Base-by-base conservation (phyloP, 1,140 invertebrate species). In the Latrodectus geometricus region DNA sequence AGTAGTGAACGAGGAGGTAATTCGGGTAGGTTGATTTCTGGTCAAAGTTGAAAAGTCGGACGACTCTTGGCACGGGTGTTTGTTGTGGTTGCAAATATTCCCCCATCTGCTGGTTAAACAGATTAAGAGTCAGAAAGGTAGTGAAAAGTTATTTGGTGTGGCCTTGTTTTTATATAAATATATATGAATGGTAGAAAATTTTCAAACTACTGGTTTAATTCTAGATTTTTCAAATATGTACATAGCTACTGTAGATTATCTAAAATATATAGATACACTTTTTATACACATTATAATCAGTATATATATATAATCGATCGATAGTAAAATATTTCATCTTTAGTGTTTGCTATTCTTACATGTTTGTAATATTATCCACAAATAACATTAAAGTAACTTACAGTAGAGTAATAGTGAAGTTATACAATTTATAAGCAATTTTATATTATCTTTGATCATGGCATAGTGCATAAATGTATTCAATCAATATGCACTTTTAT, bases 71-170 rank as follows among this genome's bases (percentile, higher is more conserved):
- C 83, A 85, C 65, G 74, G 83, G 74, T 61, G 50, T 78, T 86
- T 77, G 74, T 86, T 86, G 83, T 86, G 83, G 83, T 78, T 66
- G 83, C 83, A 86, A 86, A 86, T 86, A 86, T 77, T 61, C 61
- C 68, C 69, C 83, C 54, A 72, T 86, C 66, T 20, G 65, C 74
- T 86, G 83, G 65, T 86, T 86, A 86, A 86, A 86, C 83, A 86
- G 83, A 86, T 86, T 86, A 86, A 78, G 75, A 23, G 20, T 17
- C 50, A 21, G 66, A 9, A 15, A 48, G 23, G 35, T 52, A 72
- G 49, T 35, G 54, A 69, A 17, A 15, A n/a, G 15, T 48, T 75
- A 52, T 75, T 52, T 61, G 83, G 83, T 5, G 5, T 77, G 82
- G 82, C 52, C 83, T 72, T 66, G 49, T 61, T 76, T 72, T 78